A percentile compares a stretch with the other conserved stretches of the same genome.
Conservation (phyloP, 1,140 invertebrate genomes). For the Drosophila fuyamai region DNA sequence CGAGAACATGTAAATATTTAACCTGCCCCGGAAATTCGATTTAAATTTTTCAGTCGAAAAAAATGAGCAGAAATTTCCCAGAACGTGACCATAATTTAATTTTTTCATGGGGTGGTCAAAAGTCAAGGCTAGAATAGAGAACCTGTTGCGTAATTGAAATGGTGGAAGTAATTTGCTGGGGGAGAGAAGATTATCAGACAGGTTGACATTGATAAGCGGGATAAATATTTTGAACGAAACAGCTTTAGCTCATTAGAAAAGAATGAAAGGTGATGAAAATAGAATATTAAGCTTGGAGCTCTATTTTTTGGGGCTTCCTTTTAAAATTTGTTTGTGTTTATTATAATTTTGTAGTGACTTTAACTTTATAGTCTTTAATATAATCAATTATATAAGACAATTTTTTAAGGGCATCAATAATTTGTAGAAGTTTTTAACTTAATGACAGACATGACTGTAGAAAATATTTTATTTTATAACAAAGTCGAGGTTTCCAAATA, state of each 20-base stretch:
- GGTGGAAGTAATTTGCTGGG: conserved; percentile 19
- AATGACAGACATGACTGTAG: too few relatives aligned
- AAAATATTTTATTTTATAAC: too few relatives aligned
- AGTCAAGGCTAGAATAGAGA: neutral
- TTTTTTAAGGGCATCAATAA: too few relatives aligned
- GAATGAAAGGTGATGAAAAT: neutral
- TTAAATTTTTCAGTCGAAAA: conserved; percentile 43
- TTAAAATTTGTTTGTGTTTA: too few relatives aligned
- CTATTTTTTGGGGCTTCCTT: too few relatives aligned
- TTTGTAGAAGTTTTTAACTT: too few relatives aligned
- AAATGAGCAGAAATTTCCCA: conserved; percentile 31
- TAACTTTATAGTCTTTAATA: too few relatives aligned
- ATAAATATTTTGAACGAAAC: conserved; percentile 3
- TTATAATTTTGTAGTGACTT: too few relatives aligned
- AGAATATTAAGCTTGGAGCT: neutral
- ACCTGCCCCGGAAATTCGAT: conserved; percentile 42
- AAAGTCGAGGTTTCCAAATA: too few relatives aligned
- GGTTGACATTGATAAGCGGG: conserved; percentile 35
- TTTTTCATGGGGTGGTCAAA: conserved; percentile 7
- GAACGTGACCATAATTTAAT: conserved; percentile 67
- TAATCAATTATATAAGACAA: too few relatives aligned
- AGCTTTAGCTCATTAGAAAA: neutral
- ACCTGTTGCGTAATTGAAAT: conserved; percentile 40
- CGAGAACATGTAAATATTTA: conserved; percentile 72
- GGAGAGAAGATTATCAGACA: conserved; percentile 11